Base-by-base conservation (phyloP, 1,140 invertebrate genomes). In the Whitmania pigra region DNA sequence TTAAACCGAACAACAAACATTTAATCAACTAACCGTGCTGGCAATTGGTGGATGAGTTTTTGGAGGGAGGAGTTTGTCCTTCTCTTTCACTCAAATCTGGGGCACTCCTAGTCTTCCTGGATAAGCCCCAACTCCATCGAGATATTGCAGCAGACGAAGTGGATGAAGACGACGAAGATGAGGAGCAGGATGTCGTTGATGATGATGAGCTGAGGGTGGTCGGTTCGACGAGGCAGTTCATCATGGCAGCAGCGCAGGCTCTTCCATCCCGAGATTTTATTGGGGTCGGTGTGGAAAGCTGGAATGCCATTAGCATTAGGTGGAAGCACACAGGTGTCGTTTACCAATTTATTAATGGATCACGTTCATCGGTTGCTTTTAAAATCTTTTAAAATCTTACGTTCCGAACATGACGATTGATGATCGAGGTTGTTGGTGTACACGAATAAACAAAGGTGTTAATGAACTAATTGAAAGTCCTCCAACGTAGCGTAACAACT, bases 211-310 rank as follows among this genome's bases (percentile, higher is more conserved):
- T 25, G 11, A 63, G 57, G 57, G 29, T 63, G 57, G 29, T 63
- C 22, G 22, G 57, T 22, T 25, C 57, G 15, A 31, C 29, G 57
- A 63, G 22, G 57, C 22, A 22, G 57, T 63, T 63, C 22, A 31
- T 63, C 22, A 63, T 31, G 9, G 57, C 29, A 31, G 57, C 57
- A 25, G 22, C 57, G 15, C 57, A 25, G 29, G 57, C 57, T 15
- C 29, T 63, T 25, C 57, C 57, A 63, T 63, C 57, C 11, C 69
- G 69, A 49, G 69, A 53, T 53, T 70, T 70, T 36, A 70, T 70
- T 53, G 69, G 69, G 4, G 25, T 36, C 7, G 69, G 69, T 27
- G 69, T 70, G 31, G 69, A 70, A n/a, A 70, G 54, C 57, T 54
- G 36, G 43, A 49, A 49, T 49, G 43, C 13, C 43, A 17, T 55